Base-by-base conservation (phyloP, 2,888 invertebrate genomes). In the Agonopterix heracliana region DNA sequence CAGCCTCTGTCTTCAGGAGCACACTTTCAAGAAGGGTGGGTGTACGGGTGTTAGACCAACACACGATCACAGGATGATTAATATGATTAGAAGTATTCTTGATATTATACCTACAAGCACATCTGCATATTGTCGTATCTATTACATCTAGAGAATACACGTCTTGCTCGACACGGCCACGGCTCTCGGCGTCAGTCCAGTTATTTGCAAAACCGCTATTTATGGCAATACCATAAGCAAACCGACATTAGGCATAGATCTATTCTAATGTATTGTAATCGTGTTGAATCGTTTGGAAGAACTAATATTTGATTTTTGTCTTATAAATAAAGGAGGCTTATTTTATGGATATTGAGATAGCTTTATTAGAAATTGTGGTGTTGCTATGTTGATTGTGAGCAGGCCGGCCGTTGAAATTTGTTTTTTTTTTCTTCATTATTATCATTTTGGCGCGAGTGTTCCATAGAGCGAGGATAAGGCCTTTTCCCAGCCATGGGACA, bases 171-270 rank as follows among this genome's bases (percentile, higher is more conserved):
- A 72, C 74, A 70, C 75, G 74, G 76, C 74, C 60, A 61, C 72
- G 70, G 67, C 64, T 69, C 75, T 71, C 64, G 63, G 66, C 74
- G 68, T 67, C 74, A 77, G 78, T 85, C 83, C 86, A 86, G 85
- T 86, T 83, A 86, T 78, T 79, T 80, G 78, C 76, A 78, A 81
- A 82, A 84, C 85, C 83, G 83, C 85, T 86, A 86, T 78, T 82
- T 81, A 81, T 78, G 80, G 68, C 74, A 78, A 79, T 78, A 68
- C 80, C 76, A 81, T 81, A 80, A 76, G 73, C 74, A 64, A 71
- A 58, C 51, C 58, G 49, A 63, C 63, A 72, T 76, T 74, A 70
- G 67, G 63, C 60, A 66, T 62, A 70, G 63, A 64, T 60, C n/a
- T 38, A 38, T 38, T 11, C 38, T n/a, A 38, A 10, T 11, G 38